Percentiles rank a stretch among this genome's conserved stretches.
Evolutionary conservation across 2,888 invertebrate species (phyloP).

Genomic region (Linnaemya vulpina): DNA sequence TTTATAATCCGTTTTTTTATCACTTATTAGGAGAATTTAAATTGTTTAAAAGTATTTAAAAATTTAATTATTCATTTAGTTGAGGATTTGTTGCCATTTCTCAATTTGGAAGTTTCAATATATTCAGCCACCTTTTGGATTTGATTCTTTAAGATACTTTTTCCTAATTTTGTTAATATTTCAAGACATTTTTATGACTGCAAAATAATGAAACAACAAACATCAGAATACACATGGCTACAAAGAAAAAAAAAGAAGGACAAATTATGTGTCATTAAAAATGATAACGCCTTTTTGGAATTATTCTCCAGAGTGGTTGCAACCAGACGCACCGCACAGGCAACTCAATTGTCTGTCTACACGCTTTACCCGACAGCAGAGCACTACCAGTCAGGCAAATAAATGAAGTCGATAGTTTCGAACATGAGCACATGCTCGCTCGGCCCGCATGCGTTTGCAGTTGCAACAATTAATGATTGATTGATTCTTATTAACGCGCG

Average conservation of each 20-base stretch:
- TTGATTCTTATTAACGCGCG: slow-evolving; percentile 54
- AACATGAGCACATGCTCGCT: slow-evolving; percentile 57
- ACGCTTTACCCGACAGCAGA: neutral
- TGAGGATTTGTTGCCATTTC: too few species aligned
- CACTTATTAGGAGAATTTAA: too few species aligned
- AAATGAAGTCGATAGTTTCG: slow-evolving; percentile 56
- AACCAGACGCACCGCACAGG: slow-evolving; percentile 12
- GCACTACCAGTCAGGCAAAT: slow-evolving; percentile 45
- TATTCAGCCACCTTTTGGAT: too few species aligned
- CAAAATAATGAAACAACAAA: slow-evolving; percentile 38
- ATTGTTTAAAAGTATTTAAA: too few species aligned
- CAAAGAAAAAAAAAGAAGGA: slow-evolving; percentile 61
- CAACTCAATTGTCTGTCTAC: slow-evolving; percentile 13
- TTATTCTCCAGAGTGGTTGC: slow-evolving; percentile 29
- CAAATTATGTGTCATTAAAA: slow-evolving; percentile 80
- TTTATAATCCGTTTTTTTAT: too few species aligned
- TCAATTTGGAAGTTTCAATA: too few species aligned
- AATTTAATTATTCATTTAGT: too few species aligned
- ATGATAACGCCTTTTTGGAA: slow-evolving; percentile 77
- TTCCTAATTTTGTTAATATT: slow-evolving; percentile 36
- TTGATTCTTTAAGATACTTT: slow-evolving; percentile 14
- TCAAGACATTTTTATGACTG: slow-evolving; percentile 44
- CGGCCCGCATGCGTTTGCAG: slow-evolving; percentile 10
- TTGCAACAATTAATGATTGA: slow-evolving; percentile 60
- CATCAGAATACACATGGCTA: neutral